These are phyloP conservation scores for Chloroceryle amazona DNA, from an alignment of 2,797 vertebrate genomes.

Conservation along the genomic window DNA sequence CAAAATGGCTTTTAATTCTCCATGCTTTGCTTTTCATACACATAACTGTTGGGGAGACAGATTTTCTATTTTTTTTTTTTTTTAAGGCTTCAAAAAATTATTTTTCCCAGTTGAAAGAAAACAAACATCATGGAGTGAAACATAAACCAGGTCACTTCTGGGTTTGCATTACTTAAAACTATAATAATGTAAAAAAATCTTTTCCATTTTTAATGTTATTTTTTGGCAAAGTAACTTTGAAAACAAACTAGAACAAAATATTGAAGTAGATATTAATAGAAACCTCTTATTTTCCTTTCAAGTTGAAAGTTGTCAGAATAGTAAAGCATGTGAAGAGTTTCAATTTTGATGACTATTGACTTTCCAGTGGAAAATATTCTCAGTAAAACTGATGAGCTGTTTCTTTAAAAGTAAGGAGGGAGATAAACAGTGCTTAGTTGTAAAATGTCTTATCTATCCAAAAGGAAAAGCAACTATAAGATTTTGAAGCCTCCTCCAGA, in stretches of 20 bases:
- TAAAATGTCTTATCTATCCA: neutral
- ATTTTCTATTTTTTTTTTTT: neutral
- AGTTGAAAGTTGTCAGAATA: neutral
- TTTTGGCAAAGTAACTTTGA: neutral
- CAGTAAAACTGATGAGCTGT: neutral
- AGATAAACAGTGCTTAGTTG: neutral
- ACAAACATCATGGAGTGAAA: neutral
- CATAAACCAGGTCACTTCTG: neutral
- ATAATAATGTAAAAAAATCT: neutral
- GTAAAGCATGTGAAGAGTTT: neutral
- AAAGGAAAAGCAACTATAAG: neutral
- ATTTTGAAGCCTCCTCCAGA: neutral
- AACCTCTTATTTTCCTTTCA: neutral
- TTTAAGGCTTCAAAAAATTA: neutral
- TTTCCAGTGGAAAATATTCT: constrained; percentile 5
- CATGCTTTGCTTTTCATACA: neutral
- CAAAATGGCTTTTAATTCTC: neutral
- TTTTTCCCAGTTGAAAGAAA: neutral
- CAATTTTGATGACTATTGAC: neutral
- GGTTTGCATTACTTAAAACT: neutral
- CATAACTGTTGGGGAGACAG: neutral
- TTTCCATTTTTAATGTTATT: neutral
- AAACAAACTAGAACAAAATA: neutral
- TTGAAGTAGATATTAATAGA: neutral
- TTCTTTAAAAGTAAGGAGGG: neutral